Base-by-base conservation (phyloP, 2,888 invertebrate species). In the Cryptops parisi region DNA sequence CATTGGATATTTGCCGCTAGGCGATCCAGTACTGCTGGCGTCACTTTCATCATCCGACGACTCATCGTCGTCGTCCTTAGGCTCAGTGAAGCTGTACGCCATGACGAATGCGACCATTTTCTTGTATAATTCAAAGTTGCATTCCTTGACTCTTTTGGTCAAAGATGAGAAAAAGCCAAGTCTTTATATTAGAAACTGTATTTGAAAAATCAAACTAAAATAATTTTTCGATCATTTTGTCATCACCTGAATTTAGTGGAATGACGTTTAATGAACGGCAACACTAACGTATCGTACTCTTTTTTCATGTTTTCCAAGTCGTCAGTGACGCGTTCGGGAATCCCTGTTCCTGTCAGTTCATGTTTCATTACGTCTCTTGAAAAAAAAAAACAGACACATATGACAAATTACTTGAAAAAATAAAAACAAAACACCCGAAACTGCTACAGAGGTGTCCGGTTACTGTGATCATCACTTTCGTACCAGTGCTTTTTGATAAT, bases 61-160 rank as follows among this genome's bases (percentile, higher is more conserved):
- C 9, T 15, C 15, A 6, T 41, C 43, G 6, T 21, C 43, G 17
- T 21, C 43, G 5, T 41, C 43, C 19, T 41, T 41, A 12, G 51
- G 47, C 17, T 52, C 52, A 1, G 54, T 54, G 40, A 54, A 54
- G 41, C 54, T 52, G 52, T 52, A 54, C 2, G 46, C 46, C 51
- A 54, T 54, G 17, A 54, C 52, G 21, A 54, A 54, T 22, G 54
- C 54, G 39, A 52, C 51, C 26, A 52, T 23, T 22, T 40, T 44
- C 33, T 52, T 50, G 17, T 54, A 54, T 5, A 41, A 12, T 6
- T 41, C 43, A 21, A 41, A 41, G 6, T 9, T 12, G 19, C 33
- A 33, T 9, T 33, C 15, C 15, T 33, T 33, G 9, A 9, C 33
- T 9, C 33, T 33, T 9, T 6, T 33, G 33, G 15, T n/a, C n/a